Conservation (phyloP, 2,797 vertebrate species). For the Urosaurus nigricauda region DNA sequence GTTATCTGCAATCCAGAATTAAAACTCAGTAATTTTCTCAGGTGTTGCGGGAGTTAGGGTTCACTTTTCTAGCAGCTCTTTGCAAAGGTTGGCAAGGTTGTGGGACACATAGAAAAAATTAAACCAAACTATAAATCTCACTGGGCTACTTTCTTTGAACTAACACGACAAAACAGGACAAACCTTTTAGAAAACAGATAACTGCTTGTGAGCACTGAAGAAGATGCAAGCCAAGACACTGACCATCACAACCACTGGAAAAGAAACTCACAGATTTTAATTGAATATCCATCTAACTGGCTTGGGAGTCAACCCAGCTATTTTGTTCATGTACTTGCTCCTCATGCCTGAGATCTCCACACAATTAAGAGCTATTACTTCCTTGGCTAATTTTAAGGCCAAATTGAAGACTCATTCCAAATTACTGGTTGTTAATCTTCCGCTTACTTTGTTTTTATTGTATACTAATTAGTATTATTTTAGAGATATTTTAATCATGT, state of each 20-base stretch:
- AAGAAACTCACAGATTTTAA: no score
- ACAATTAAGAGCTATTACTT: no score
- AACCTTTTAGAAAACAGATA: background rate
- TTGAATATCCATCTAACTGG: background rate
- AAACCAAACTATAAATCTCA: background rate
- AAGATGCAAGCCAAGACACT: background rate
- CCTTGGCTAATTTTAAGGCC: no score
- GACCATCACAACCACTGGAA: no score
- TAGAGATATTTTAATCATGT: no score
- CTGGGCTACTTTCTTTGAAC: background rate
- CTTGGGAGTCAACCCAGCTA: background rate
- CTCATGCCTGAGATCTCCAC: no score
- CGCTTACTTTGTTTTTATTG: no score
- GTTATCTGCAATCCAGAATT: background rate
- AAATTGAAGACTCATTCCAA: no score
- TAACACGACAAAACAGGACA: background rate
- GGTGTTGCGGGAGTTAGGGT: no score
- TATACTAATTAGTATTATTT: no score
- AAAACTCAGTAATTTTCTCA: background rate
- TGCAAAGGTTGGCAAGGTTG: background rate
- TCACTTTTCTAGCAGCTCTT: background rate
- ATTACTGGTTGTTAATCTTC: no score
- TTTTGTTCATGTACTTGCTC: background rate
- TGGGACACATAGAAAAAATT: background rate
- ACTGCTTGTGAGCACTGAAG: background rate